A percentile compares a stretch with the other conserved stretches of the same genome.
These are phyloP conservation scores for Leptopilina syphax DNA, from an alignment of 2,888 invertebrate species.

Conservation along the genomic window DNA sequence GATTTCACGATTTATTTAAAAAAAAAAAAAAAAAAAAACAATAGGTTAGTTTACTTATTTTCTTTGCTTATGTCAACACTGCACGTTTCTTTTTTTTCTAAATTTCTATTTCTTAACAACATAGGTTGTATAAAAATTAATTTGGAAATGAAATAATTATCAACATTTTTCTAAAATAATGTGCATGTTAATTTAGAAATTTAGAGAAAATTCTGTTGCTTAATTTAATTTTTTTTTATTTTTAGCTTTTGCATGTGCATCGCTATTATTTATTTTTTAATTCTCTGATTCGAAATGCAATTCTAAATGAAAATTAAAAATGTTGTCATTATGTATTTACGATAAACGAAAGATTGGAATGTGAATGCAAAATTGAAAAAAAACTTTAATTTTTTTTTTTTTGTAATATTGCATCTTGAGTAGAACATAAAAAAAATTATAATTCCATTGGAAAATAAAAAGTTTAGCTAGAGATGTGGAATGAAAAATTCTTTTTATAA, in stretches of 20 bases:
- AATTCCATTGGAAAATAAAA: background rate
- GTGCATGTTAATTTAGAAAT: background rate
- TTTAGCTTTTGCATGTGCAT: background rate
- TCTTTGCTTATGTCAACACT: slow-evolving; percentile 22
- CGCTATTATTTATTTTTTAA: background rate
- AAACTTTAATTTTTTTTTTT: background rate
- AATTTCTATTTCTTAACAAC: background rate
- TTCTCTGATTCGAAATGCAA: no score
- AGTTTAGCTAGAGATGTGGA: background rate
- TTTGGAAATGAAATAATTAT: no score
- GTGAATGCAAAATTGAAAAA: background rate
- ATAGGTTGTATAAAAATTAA: no score
- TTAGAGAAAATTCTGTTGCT: no score
- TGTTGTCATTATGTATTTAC: background rate
- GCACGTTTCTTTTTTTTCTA: background rate
- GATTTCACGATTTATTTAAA: slow-evolving; percentile 64
- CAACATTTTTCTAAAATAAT: no score
- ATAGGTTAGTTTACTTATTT: slow-evolving; percentile 66
- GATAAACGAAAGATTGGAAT: background rate
- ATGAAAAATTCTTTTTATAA: background rate
- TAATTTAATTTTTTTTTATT: no score
- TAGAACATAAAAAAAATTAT: background rate
- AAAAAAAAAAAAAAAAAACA: background rate
- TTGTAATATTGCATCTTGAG: slow-evolving; percentile 9
- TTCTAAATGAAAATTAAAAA: slow-evolving; percentile 5